phyloP scores from a whole-genome alignment of 1,140 invertebrate species.

The Drosophila malerkotliana region DNA sequence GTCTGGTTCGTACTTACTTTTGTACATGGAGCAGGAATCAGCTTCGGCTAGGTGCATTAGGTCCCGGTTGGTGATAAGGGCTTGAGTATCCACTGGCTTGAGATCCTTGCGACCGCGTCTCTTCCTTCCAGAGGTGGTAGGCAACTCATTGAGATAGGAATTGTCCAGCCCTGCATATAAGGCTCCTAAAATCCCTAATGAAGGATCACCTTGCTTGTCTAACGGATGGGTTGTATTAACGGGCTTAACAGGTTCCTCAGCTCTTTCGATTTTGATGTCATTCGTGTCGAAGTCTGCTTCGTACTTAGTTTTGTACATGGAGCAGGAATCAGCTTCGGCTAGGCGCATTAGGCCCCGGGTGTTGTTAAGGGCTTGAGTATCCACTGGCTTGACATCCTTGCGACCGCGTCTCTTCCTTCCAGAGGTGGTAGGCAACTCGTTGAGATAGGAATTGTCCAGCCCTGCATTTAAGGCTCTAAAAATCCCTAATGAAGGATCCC shows the following conservation, averaged over 20 bases:
- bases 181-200: too few species aligned
- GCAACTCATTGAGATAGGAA: background rate
- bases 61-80: background rate
- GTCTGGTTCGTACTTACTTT: background rate
- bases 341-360: background rate
- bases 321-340: background rate
- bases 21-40: constrained; percentile 2
- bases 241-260: background rate
- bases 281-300: background rate
- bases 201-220: too few species aligned
- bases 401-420: background rate
- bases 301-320: background rate
- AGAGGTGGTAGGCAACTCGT: background rate
- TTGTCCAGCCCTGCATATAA: background rate
- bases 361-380: background rate
- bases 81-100: background rate
- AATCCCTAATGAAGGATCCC: too few species aligned
- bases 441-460: background rate
- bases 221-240: too few species aligned
- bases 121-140: background rate
- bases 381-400: background rate
- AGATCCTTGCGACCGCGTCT: background rate
- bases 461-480: too few species aligned
- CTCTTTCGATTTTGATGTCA: background rate
- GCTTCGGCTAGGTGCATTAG: background rate